Evolutionary conservation across 2,888 invertebrate species (phyloP).

Genomic region (Leptothorax acervorum): DNA sequence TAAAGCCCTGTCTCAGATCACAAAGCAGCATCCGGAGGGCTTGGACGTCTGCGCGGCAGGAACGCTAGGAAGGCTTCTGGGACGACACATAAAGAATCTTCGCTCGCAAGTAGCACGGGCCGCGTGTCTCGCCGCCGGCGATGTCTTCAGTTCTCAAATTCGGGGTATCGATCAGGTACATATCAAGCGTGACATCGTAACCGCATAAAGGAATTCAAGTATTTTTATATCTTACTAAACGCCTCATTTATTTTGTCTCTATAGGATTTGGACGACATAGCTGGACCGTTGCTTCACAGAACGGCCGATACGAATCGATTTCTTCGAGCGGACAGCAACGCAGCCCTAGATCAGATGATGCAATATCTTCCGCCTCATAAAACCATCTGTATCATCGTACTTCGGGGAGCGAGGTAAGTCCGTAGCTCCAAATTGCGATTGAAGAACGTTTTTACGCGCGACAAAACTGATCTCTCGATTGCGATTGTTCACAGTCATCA

Average conservation of each 20-base stretch:
- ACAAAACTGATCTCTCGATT: background rate
- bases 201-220: background rate
- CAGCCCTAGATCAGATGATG: conserved; percentile 93
- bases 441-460: background rate
- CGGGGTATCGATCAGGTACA: conserved; percentile 83
- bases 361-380: conserved; percentile 91
- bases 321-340: conserved; percentile 94
- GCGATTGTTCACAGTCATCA: conserved; percentile 88
- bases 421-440: background rate
- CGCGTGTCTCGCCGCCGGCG: conserved; percentile 93
- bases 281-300: conserved; percentile 92
- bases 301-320: conserved; percentile 98
- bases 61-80: conserved; percentile 90
- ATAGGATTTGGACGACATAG: conserved; percentile 94
- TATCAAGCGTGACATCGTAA: background rate
- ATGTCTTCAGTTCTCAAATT: conserved; percentile 90
- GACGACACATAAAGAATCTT: conserved; percentile 94
- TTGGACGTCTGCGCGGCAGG: conserved; percentile 89
- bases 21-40: conserved; percentile 89
- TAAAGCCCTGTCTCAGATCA: conserved; percentile 89
- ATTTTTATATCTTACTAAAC: background rate
- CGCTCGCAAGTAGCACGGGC: conserved; percentile 96
- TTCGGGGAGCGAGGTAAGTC: conserved; percentile 88
- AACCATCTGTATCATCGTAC: conserved; percentile 89
- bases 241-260: background rate